Base-by-base conservation (phyloP, 1,140 invertebrate species). In the Acromyrmex heyeri region DNA sequence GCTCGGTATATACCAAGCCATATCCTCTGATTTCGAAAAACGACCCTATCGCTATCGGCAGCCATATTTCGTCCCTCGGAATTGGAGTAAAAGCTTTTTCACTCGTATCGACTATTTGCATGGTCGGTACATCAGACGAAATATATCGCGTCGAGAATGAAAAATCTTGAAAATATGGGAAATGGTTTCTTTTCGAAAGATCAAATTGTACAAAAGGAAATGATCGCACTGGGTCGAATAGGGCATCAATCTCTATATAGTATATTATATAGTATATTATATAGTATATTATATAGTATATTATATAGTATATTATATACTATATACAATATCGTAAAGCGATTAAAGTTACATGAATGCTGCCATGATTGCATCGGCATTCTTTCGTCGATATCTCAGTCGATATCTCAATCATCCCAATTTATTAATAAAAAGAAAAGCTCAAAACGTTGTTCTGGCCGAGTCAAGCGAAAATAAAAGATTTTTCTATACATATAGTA, bases 11-110 rank as follows among this genome's bases (percentile, higher is more conserved):
- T 48, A 38, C 24, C 48, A 16, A 50, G 34, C 24, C 24, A 61
- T 75, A 83, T 83, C 38, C 69, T 62, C 38, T 73, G 79, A 83
- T 79, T 79, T 79, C 48, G 62, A 83, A 82, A 83, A 73, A 73
- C 69, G 79, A 73, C n/a, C 70, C 59, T 78, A 50, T 78, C 38
- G 38, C 69, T 18, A 61, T 73, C 69, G 27, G 38, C 38, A 75
- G 69, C 44, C 69, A 83, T 73, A 83, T 75, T 73, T 81, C 64
- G 64, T 70, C 77, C 55, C 24, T 48, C 24, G 27, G 27, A 83
- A 83, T 83, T 83, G 79, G 55, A 83, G 69, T 83, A 73, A 83
- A 83, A 83, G 79, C 79, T 73, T 83, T 83, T 50, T 83, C 69
- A 75, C 69, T 83, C 69, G 69, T 75, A 75, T 73, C 55, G 38